Evolutionary conservation across 2,888 invertebrate species (phyloP).

Genomic region (Drosophila mulleri): DNA sequence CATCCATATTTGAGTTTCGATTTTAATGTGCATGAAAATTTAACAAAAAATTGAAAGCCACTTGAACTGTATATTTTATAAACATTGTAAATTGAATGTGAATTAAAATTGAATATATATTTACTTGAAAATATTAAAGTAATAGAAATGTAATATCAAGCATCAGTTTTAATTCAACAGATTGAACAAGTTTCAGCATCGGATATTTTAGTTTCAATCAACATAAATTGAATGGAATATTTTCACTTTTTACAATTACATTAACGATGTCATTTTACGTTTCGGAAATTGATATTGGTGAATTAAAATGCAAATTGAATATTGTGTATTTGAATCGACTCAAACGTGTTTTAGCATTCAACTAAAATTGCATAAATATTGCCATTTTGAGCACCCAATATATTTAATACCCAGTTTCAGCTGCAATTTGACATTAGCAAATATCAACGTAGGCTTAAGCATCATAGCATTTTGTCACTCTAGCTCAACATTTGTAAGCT

Average conservation of each 20-base stretch:
- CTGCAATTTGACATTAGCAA: slow-evolving; percentile 5
- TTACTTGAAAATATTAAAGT: too few relatives aligned
- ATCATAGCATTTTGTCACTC: not conserved
- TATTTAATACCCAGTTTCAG: not conserved
- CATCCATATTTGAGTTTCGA: not conserved
- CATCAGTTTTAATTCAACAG: not conserved
- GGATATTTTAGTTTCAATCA: not conserved
- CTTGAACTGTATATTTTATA: too few relatives aligned
- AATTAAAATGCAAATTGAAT: not conserved
- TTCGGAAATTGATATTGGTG: not conserved
- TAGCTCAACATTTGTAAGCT: not conserved
- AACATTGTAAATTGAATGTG: too few relatives aligned
- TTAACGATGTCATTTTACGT: not conserved
- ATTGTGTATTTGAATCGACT: not conserved
- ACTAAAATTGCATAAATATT: not conserved
- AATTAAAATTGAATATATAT: too few relatives aligned
- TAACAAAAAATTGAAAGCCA: too few relatives aligned
- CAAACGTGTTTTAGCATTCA: not conserved
- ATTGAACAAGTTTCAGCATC: not conserved
- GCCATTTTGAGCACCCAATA: not conserved
- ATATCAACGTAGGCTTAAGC: not conserved
- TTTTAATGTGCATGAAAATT: too few relatives aligned
- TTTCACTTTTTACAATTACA: not conserved
- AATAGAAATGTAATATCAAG: not conserved
- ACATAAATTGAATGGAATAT: too few relatives aligned